A percentile compares a stretch with the other conserved stretches of the same genome.
Conservation (phyloP, 2,888 invertebrate species). For the Mimumesa dahlbomi region DNA sequence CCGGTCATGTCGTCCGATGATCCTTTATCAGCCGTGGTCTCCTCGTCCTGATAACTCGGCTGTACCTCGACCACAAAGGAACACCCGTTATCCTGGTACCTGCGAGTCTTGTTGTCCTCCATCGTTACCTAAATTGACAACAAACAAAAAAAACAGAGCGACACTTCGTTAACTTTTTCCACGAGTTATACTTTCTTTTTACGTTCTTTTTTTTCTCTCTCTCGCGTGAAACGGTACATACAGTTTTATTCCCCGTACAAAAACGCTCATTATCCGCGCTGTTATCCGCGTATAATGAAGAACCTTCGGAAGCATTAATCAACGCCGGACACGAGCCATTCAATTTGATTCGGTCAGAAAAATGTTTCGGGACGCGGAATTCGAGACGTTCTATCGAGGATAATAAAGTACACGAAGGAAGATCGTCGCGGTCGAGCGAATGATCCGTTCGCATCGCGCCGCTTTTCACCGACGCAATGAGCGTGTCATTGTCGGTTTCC, state of each 20-base stretch:
- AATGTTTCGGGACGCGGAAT: background rate
- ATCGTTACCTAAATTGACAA: slow-evolving; percentile 76
- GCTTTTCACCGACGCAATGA: slow-evolving; percentile 9
- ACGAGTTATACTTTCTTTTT: no score
- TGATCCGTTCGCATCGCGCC: no score
- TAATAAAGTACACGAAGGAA: background rate
- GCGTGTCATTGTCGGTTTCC: slow-evolving; percentile 9
- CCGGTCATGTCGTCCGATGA: slow-evolving; percentile 69
- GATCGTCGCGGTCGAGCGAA: no score
- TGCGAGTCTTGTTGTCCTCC: slow-evolving; percentile 71
- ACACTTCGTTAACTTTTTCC: slow-evolving; percentile 21
- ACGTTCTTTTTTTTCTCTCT: background rate
- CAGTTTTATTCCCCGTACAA: background rate
- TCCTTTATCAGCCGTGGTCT: slow-evolving; percentile 63
- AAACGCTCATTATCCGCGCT: slow-evolving; percentile 13
- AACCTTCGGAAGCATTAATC: slow-evolving; percentile 7
- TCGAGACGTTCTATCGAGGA: background rate
- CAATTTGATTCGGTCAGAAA: no score
- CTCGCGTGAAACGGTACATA: background rate
- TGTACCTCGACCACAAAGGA: slow-evolving; percentile 77
- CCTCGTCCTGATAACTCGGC: slow-evolving; percentile 70
- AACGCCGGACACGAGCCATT: background rate
- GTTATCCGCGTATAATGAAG: background rate
- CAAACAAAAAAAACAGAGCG: no score
- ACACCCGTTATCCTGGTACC: slow-evolving; percentile 73